Base-by-base conservation (phyloP, 23 tunicate species). In the Diplosoma virens region DNA sequence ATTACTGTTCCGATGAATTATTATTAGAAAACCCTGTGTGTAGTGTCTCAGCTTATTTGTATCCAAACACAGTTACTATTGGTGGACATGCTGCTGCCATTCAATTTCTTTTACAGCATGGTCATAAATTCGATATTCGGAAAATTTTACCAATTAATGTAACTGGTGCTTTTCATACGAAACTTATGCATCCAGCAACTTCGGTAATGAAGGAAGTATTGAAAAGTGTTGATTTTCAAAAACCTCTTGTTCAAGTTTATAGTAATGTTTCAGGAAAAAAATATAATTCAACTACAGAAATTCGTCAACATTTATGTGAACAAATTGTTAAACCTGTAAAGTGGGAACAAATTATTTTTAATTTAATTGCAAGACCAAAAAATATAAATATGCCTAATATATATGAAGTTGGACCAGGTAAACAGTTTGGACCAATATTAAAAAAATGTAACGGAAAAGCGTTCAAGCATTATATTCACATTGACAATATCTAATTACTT, bases 121-220 rank as follows among this genome's bases (percentile, higher is more conserved):
- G 27, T 54, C 14, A 47, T 6, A 55, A 67, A 22, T 68, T 69
- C 46, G 28, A 32, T 32, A 90, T 90, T 6, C 37, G 71, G 0
- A 84, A 67, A 58, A 77, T 80, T 37, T 17, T 79, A 14, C 78
- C 75, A 3, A 71, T 90, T 0, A 86, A 86, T 2, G 97, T 90
- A 28, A 80, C 90, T 25, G 97, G 97, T 1, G 97, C 97, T 0
- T 90, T 90, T 47, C 97, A 90, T 31, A 90, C 86, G 1, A 31
- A 34, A 1, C 63, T 90, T 20, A 90, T 90, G 97, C n/a, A 41
- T n/a, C 69, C 73, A 4, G 97, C 86, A 17, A 32, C 22, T 1
- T 17, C 47, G 2, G 83, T 79, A 20, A 30, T 90, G 22, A 6
- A 33, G 37, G 27, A 11, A 0, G 72, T 78, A 16, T 14, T 90